Conservation (phyloP, 2,888 invertebrate genomes). For the Chymomyza procnemis region DNA sequence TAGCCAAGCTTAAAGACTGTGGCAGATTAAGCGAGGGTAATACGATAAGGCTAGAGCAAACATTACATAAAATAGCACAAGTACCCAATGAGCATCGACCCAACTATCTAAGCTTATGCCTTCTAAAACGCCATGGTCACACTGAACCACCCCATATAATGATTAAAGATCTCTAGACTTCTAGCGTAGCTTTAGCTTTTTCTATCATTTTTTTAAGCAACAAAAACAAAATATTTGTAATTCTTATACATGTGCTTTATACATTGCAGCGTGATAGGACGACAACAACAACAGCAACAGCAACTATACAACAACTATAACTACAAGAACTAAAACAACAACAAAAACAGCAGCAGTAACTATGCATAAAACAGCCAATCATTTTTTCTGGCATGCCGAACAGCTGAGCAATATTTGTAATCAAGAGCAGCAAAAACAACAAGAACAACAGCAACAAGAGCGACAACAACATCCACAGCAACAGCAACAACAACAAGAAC, state of each 20-base stretch:
- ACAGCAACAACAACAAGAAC: slow-evolving; percentile 3
- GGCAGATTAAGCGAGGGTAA: no score
- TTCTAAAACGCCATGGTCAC: not conserved
- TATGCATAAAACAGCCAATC: not conserved
- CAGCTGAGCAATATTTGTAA: not conserved
- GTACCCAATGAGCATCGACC: no score
- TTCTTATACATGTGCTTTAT: not conserved
- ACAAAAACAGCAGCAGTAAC: not conserved
- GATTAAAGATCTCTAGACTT: not conserved
- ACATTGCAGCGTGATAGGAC: not conserved
- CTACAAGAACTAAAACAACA: not conserved
- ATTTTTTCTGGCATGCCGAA: not conserved
- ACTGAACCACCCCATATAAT: not conserved
- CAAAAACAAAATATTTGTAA: not conserved
- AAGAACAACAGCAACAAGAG: slow-evolving; percentile 13
- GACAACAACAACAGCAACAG: not conserved
- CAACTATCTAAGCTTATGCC: not conserved
- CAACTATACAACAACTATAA: not conserved
- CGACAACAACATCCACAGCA: not conserved
- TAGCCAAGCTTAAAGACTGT: no score
- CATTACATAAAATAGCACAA: no score
- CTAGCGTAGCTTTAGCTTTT: slow-evolving; percentile 1
- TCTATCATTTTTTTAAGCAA: not conserved
- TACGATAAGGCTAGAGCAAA: no score
- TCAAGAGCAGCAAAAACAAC: slow-evolving; percentile 32